Conservation (phyloP, 2,797 vertebrate genomes). For the Gephyroberyx darwinii region DNA sequence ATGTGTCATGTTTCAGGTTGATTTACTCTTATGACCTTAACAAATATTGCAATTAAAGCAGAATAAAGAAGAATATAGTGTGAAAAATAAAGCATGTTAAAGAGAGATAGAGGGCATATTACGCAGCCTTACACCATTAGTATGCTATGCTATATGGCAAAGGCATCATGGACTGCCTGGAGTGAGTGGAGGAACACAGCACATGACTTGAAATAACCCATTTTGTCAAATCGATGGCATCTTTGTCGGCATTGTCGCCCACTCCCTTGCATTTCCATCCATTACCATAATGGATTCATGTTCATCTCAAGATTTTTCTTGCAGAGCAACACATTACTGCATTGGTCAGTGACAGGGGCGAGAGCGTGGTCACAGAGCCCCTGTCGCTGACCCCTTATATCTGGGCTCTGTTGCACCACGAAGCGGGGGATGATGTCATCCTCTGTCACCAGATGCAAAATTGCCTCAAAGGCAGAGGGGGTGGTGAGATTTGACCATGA, state of each 20-base stretch:
- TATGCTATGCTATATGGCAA: background rate
- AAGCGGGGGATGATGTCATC: conserved; percentile 64
- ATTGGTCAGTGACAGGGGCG: conserved; percentile 29
- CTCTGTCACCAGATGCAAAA: conserved; percentile 42
- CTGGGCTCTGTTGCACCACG: conserved; percentile 10
- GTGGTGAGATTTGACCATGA: conserved; percentile 31
- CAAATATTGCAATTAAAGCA: background rate
- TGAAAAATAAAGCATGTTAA: background rate
- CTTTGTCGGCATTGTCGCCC: conserved; percentile 49
- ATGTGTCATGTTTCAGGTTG: no score
- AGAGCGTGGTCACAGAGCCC: conserved; percentile 19
- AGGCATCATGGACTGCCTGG: background rate
- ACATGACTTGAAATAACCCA: conserved; percentile 19
- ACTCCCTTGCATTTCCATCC: conserved; percentile 26
- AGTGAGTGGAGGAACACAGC: background rate
- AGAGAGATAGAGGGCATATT: background rate
- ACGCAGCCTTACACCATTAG: background rate
- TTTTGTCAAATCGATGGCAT: conserved; percentile 31
- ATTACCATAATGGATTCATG: conserved; percentile 71
- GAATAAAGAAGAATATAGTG: background rate
- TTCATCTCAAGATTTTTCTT: conserved; percentile 38
- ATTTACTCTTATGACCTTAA: background rate
- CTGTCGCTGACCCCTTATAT: conserved; percentile 25
- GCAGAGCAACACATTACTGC: conserved; percentile 43
- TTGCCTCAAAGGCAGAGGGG: conserved; percentile 37